A percentile compares a stretch with the other conserved stretches of the same genome.
Evolutionary conservation across 2,113 vertebrate genomes (phyloP).

Genomic region (Emydocephalus ijimae): DNA sequence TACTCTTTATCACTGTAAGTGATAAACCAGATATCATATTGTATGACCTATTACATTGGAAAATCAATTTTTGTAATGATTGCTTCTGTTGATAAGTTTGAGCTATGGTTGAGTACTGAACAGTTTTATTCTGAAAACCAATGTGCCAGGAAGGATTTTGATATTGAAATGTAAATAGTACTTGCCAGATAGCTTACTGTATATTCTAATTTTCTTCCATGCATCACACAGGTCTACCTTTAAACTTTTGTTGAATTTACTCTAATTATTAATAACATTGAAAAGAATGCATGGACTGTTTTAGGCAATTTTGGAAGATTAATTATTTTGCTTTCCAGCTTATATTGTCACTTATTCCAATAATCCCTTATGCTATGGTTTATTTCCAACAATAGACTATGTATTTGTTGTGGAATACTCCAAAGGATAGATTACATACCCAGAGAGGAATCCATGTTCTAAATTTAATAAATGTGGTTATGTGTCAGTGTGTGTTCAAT

Average conservation of each 20-base stretch:
- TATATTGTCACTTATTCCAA: conserved; percentile 41
- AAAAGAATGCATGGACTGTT: conserved; percentile 44
- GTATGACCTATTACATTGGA: conserved; percentile 44
- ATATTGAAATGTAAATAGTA: conserved; percentile 48
- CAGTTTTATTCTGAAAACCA: conserved; percentile 51
- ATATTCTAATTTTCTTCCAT: conserved; percentile 14
- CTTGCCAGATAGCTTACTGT: conserved; percentile 34
- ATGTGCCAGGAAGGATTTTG: conserved; percentile 40
- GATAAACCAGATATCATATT: conserved; percentile 48
- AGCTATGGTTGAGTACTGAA: conserved; percentile 36
- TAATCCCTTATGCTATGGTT: conserved; percentile 38
- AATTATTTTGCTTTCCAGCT: conserved; percentile 52
- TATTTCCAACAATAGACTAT: conserved; percentile 55
- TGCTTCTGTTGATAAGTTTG: conserved; percentile 52
- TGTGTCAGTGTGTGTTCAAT: conserved; percentile 24
- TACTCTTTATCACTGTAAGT: conserved; percentile 32
- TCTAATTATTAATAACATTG: conserved; percentile 49
- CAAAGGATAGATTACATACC: conserved; percentile 45
- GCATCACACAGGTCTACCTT: conserved; percentile 33
- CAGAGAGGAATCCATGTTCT: conserved; percentile 50
- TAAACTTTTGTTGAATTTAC: conserved; percentile 38
- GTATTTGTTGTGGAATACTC: conserved; percentile 33
- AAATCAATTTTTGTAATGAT: conserved; percentile 41
- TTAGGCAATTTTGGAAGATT: conserved; percentile 37
- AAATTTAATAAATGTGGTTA: conserved; percentile 47